Evolutionary conservation across 2,888 invertebrate species (phyloP), one percentile per base, ranked within the genome.

Genomic region (Drosophila leonis): DNA sequence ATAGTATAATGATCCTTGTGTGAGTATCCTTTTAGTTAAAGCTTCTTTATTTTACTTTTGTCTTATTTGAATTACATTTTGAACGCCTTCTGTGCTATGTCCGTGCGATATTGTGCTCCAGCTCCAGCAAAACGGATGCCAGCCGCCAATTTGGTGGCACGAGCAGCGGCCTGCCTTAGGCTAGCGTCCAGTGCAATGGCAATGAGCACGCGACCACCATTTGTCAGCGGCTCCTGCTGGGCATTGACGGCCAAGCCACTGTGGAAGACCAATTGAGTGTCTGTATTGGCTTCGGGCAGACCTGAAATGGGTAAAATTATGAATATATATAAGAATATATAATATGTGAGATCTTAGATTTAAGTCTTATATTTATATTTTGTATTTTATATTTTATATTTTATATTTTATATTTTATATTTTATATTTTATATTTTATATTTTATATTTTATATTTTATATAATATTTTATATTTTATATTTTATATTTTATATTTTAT

Each of bases 161-260:
- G 95, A 1, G 94, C 94, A 0, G 96, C 96, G 4, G 98, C 98
- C 9, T 94, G 93, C 0, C 95, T 94, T 48, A 98, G 94, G 24
- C 96, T 94, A 0, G 94, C 92, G 0, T 96, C 96, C 48, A 96
- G 91, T 2, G 96, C 95, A 31, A 97, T 96, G 31, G 96, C 95
- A 67, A 96, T 95, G 55, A 99, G 93, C n/a, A 99, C 98, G 80
- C 99, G 95, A 0, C 99, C 99, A 20, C 97, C 97, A 92, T 96
- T 96, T 29, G 98, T 98, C 35, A 97, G 94, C 51, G 96, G 93
- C 51, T 95, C 94, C 10, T 94, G 95, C 64, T 94, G 93, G 0
- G 94, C 92, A 72, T 95, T 95, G 35, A 94, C 92, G 0, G 95
- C 93, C 7, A 98, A 96, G 4, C 98, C 98, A 90, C 98, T 97